A percentile compares a stretch with the other conserved stretches of the same genome.
These are phyloP conservation scores for Cyclophora punctaria DNA, from an alignment of 2,888 invertebrate genomes.

Conservation along the genomic window DNA sequence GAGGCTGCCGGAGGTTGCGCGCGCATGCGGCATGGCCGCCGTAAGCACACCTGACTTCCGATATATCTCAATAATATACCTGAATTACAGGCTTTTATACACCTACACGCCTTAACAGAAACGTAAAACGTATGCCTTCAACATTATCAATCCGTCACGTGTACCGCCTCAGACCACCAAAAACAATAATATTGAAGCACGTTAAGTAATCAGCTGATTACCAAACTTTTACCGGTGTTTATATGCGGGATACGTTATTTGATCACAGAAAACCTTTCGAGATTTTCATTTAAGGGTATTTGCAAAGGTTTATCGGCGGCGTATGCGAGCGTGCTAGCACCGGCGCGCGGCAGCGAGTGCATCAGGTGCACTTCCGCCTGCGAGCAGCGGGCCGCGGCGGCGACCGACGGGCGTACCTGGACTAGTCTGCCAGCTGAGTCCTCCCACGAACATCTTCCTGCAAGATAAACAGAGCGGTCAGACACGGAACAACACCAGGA, in stretches of 20 bases:
- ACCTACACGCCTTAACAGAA: conserved; percentile 28
- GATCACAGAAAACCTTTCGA: conserved; percentile 48
- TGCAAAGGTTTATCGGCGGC: conserved; percentile 32
- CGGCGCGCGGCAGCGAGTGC: conserved; percentile 42
- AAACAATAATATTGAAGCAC: conserved; percentile 42
- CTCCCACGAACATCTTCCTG: conserved; percentile 99
- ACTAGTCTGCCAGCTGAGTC: conserved; percentile 99
- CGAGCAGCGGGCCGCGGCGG: conserved; percentile 41
- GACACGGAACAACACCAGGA: conserved; percentile 33
- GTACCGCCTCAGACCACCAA: conserved; percentile 34
- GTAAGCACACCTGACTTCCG: conserved; percentile 64
- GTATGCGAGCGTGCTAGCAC: conserved; percentile 31
- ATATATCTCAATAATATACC: conserved; percentile 56
- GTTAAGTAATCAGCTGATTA: conserved; percentile 67
- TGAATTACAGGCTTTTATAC: conserved; percentile 51
- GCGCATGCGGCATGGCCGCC: conserved; percentile 72
- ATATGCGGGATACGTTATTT: conserved; percentile 41
- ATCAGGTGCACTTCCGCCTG: conserved; percentile 56
- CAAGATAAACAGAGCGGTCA: conserved; percentile 78
- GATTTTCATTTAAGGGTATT: conserved; percentile 32
- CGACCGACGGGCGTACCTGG: conserved; percentile 85
- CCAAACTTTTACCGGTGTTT: conserved; percentile 69
- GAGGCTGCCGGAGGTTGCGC: conserved; percentile 55
- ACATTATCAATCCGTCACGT: conserved; percentile 29
- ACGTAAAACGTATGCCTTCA: conserved; percentile 30